Percentiles rank a stretch among this genome's conserved stretches.
Conservation (phyloP, 2,113 vertebrate species). For the Tichodroma muraria region DNA sequence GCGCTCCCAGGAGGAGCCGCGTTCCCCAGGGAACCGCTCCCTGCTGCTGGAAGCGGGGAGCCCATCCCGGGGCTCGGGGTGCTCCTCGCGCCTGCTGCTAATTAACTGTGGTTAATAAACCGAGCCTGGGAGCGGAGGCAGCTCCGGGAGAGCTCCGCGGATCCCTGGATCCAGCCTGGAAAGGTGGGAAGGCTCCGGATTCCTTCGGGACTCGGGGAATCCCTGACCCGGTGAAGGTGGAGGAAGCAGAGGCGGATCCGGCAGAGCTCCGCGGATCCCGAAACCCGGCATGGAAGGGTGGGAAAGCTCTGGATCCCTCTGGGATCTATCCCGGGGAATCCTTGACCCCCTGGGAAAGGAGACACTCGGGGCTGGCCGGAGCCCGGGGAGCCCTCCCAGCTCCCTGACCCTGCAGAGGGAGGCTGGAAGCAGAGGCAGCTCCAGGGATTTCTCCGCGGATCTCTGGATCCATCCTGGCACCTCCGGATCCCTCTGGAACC, state of each 20-base stretch:
- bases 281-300: background rate
- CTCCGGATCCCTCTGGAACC: too few species aligned
- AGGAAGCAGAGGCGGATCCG: background rate
- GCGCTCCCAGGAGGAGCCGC: background rate
- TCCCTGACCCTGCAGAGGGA: too few species aligned
- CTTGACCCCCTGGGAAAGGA: background rate
- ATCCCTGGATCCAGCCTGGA: background rate
- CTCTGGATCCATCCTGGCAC: too few species aligned
- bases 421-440: too few species aligned
- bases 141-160: background rate
- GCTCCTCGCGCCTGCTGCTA: background rate
- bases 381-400: background rate
- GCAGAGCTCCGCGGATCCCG: too few species aligned
- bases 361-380: background rate
- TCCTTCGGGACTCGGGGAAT: background rate
- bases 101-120: background rate
- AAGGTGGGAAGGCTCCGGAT: background rate
- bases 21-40: background rate
- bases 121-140: background rate
- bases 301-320: background rate
- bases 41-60: background rate
- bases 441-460: too few species aligned
- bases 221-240: background rate
- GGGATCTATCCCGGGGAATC: background rate
- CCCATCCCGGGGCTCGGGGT: accelerated